Evolutionary conservation across 2,888 invertebrate genomes (phyloP), one percentile per base, ranked within the genome.

Genomic region (Euclidia mi): DNA sequence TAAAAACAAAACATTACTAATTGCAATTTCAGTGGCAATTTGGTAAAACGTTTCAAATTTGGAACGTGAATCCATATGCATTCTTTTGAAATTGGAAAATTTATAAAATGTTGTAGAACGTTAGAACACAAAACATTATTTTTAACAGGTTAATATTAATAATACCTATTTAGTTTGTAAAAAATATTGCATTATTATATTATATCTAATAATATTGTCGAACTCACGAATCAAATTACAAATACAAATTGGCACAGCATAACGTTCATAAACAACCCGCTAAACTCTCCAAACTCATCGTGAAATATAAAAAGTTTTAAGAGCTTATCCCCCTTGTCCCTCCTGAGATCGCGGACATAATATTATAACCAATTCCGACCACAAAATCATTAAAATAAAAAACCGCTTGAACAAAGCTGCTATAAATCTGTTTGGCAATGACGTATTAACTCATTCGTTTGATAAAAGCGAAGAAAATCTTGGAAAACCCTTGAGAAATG

Each of bases 391-490:
- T 53, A 49, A 42, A 56, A 35, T 46, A 42, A 56, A 51, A 44
- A 15, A 45, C 34, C 28, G 38, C 38, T 17, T 31, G 20, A 53
- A 58, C 38, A 51, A 51, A 35, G 4, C 49, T 12, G 20, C 56
- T 29, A 73, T 79, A 73, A 76, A 80, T 78, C 65, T 56, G 40
- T 35, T 25, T 44, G 32, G 68, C 64, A 57, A 60, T 32, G 56
- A 65, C 49, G 59, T 67, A 68, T 71, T 69, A 68, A 71, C 62
- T 68, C 69, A 72, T 65, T 69, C 69, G 51, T 56, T 65, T 65
- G 61, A 67, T 64, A 73, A 79, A 70, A 68, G 58, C 49, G 55
- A 38, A 56, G 44, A 57, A 59, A 64, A 56, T 65, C 63, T 62
- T 52, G 41, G 55, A 52, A 63, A 55, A 52, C 65, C 49, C 17